Conservation (phyloP, 2,888 invertebrate species). For the Vanessa cardui region DNA sequence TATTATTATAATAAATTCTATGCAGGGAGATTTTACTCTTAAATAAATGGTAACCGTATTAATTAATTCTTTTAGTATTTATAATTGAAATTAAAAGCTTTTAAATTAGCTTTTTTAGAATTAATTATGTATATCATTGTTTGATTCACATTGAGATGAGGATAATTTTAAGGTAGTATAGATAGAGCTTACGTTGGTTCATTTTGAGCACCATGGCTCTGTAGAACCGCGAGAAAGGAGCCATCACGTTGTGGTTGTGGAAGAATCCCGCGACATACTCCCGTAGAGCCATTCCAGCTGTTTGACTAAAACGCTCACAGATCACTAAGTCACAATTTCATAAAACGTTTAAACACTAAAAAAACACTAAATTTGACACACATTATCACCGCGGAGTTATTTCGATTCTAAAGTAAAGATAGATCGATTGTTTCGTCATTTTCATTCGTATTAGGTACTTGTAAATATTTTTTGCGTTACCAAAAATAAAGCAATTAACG, state of each 20-base stretch:
- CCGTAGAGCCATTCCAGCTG: constrained; percentile 55
- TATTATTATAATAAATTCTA: too few species aligned
- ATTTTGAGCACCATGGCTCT: constrained; percentile 78
- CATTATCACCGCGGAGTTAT: constrained; percentile 71
- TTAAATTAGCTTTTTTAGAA: too few species aligned
- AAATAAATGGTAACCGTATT: too few species aligned
- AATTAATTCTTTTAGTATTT: too few species aligned
- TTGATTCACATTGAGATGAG: not conserved
- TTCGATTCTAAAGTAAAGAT: constrained; percentile 44
- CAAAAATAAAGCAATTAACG: constrained; percentile 29
- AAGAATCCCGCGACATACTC: constrained; percentile 57
- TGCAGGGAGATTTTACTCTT: too few species aligned
- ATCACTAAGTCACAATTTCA: constrained; percentile 47
- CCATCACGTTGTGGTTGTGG: constrained; percentile 65
- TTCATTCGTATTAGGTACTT: constrained; percentile 26
- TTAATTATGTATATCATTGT: too few species aligned
- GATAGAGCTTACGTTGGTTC: constrained; percentile 67
- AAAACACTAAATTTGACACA: constrained; percentile 78
- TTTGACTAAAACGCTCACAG: constrained; percentile 35
- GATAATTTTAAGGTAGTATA: not conserved
- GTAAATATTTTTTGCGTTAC: constrained; percentile 17
- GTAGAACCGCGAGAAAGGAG: constrained; percentile 73
- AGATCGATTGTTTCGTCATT: constrained; percentile 40
- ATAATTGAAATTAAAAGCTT: too few species aligned
- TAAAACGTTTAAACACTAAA: constrained; percentile 59